Evolutionary conservation across 2,888 invertebrate species (phyloP).

Genomic region (Drosophila anomelani): DNA sequence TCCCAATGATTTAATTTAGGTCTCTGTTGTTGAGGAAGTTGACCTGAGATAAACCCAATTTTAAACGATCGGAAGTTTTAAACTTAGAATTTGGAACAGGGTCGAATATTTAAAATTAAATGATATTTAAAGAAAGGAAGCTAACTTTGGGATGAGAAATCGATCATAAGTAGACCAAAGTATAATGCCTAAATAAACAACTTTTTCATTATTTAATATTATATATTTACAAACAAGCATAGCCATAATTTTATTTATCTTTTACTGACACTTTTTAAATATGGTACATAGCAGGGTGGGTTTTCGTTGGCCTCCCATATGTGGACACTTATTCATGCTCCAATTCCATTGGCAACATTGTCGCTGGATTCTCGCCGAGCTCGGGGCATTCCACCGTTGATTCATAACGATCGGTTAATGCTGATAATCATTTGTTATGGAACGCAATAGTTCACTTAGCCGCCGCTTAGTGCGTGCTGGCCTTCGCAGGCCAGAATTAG

Average conservation of each 20-base stretch:
- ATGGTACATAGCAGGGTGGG: slow-evolving; percentile 18
- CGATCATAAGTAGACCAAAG: not conserved
- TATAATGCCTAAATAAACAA: too few relatives aligned
- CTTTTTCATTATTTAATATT: too few relatives aligned
- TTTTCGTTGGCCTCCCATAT: slow-evolving; percentile 17
- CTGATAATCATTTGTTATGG: slow-evolving; percentile 42
- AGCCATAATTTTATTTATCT: not conserved
- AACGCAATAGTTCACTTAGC: slow-evolving; percentile 47
- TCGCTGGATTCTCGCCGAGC: slow-evolving; percentile 11
- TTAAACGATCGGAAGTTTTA: not conserved
- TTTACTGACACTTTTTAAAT: slow-evolving; percentile 2
- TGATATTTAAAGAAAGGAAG: not conserved
- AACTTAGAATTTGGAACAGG: not conserved
- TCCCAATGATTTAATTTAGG: not conserved
- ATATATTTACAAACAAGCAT: not conserved
- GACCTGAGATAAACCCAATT: not conserved
- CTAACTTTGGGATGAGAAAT: not conserved
- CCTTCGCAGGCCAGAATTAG: slow-evolving; percentile 62
- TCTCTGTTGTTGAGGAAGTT: not conserved
- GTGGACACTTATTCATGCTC: slow-evolving; percentile 66
- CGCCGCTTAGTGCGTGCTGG: slow-evolving; percentile 57
- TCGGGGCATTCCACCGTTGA: slow-evolving; percentile 45
- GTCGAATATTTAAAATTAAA: not conserved
- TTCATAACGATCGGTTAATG: slow-evolving; percentile 53
- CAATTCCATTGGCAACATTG: slow-evolving; percentile 49